phyloP scores from a whole-genome alignment of 2,797 vertebrate genomes.

The Smutsia temminckii region DNA sequence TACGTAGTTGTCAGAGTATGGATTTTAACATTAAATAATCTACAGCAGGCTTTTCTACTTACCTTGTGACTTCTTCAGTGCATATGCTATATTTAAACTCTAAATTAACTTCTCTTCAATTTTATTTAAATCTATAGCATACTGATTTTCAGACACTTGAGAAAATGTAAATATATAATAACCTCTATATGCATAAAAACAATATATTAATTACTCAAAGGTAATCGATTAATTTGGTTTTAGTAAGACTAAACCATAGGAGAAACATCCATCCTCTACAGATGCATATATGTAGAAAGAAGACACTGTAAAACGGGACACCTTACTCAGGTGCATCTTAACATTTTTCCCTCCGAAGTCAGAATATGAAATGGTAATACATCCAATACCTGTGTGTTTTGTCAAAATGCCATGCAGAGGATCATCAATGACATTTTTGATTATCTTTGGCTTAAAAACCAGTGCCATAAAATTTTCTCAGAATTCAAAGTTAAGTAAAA shows the following conservation, averaged over 20 bases:
- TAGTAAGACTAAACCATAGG: neutral
- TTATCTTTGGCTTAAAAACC: neutral
- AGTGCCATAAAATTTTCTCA: neutral
- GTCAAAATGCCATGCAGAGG: neutral
- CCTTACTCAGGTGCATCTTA: neutral
- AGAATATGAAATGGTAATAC: neutral
- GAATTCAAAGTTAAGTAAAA: neutral
- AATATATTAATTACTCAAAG: neutral
- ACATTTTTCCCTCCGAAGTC: neutral
- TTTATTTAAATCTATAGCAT: constrained; percentile 56
- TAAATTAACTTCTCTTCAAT: constrained; percentile 67
- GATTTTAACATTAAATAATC: constrained; percentile 65
- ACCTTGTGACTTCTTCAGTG: constrained; percentile 6
- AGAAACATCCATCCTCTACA: neutral
- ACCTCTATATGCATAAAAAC: neutral
- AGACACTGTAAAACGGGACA: neutral
- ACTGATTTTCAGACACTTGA: neutral
- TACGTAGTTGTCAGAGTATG: neutral
- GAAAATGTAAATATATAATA: neutral
- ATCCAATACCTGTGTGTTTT: neutral
- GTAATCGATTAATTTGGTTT: neutral
- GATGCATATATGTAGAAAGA: neutral
- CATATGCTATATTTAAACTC: constrained; percentile 65
- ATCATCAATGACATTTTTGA: neutral
- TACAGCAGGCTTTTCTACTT: constrained; percentile 58